These are phyloP conservation scores for Tineola bisselliella DNA, from an alignment of 2,888 invertebrate genomes.

Conservation along the genomic window DNA sequence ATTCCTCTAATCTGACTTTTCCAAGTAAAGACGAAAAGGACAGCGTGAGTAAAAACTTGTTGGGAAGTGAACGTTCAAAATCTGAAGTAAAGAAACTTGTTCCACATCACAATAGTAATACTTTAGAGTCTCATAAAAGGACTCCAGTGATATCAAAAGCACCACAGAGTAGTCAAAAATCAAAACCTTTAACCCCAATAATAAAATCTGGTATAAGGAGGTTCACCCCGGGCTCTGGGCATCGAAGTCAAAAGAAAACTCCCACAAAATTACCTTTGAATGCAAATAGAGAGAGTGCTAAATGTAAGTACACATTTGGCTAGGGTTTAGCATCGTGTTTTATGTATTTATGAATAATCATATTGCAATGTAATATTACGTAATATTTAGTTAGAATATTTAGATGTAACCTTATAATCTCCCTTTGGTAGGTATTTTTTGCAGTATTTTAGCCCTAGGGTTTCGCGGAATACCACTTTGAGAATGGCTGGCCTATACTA, in stretches of 20 bases:
- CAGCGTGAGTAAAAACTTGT: slow-evolving; percentile 23
- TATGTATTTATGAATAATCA: too few species aligned
- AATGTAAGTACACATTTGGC: too few species aligned
- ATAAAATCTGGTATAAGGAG: slow-evolving; percentile 49
- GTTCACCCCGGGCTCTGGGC: slow-evolving; percentile 44
- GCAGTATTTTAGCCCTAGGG: too few species aligned
- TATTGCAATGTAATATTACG: too few species aligned
- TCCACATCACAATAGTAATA: slow-evolving; percentile 24
- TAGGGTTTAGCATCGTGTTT: too few species aligned
- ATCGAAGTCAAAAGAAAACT: slow-evolving; percentile 38
- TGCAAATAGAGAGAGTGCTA: slow-evolving; percentile 45
- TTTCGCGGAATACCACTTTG: too few species aligned
- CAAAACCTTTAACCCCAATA: slow-evolving; percentile 43
- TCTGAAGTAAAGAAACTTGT: slow-evolving; percentile 35
- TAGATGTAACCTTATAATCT: too few species aligned
- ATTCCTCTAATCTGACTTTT: slow-evolving; percentile 31
- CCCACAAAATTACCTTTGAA: slow-evolving; percentile 27
- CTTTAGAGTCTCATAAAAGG: slow-evolving; percentile 28
- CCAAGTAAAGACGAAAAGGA: slow-evolving; percentile 28
- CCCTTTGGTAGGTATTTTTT: too few species aligned
- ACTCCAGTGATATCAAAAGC: slow-evolving; percentile 37
- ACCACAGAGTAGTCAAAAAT: slow-evolving; percentile 31
- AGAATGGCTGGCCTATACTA: too few species aligned
- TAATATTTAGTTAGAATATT: too few species aligned
- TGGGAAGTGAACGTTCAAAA: slow-evolving; percentile 20